A percentile compares a stretch with the other conserved stretches of the same genome.
These are phyloP conservation scores for Pedicia rivosa DNA, from an alignment of 2,888 invertebrate species.

Conservation along the genomic window DNA sequence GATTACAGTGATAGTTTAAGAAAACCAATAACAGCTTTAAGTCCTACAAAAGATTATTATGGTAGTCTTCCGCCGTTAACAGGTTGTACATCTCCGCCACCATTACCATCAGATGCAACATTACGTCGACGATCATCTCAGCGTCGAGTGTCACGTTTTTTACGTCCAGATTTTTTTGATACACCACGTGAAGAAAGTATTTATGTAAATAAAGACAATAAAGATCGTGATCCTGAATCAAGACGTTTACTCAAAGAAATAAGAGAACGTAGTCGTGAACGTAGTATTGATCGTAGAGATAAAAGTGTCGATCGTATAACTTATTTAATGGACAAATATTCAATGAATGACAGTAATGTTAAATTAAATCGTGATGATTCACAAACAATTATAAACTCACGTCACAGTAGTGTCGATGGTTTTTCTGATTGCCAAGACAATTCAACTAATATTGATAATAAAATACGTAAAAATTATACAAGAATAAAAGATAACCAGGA, in stretches of 20 bases:
- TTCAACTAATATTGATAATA: neutral
- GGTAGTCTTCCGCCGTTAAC: constrained; percentile 22
- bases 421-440: constrained; percentile 14
- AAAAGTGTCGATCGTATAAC: constrained; percentile 22
- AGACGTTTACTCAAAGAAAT: constrained; percentile 51
- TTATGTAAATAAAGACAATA: constrained; percentile 37
- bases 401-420: constrained; percentile 26
- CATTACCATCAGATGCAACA: constrained; percentile 18
- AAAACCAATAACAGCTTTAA: constrained; percentile 4
- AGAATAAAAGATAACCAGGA: neutral
- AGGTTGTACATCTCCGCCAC: constrained; percentile 22
- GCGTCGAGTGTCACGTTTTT: constrained; percentile 52
- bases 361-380: constrained; percentile 1
- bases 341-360: too few relatives aligned
- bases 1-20: neutral
- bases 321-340: constrained; percentile 10
- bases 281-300: constrained; percentile 23
- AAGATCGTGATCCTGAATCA: constrained; percentile 49
- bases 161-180: constrained; percentile 65
- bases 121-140: constrained; percentile 30
- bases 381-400: constrained; percentile 6
- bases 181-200: constrained; percentile 48
- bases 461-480: neutral
- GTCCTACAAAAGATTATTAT: constrained; percentile 13
- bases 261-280: constrained; percentile 39